A percentile compares a stretch with the other conserved stretches of the same genome.
Evolutionary conservation across 2,888 invertebrate species (phyloP).

Genomic region (Bellardia bayeri): DNA sequence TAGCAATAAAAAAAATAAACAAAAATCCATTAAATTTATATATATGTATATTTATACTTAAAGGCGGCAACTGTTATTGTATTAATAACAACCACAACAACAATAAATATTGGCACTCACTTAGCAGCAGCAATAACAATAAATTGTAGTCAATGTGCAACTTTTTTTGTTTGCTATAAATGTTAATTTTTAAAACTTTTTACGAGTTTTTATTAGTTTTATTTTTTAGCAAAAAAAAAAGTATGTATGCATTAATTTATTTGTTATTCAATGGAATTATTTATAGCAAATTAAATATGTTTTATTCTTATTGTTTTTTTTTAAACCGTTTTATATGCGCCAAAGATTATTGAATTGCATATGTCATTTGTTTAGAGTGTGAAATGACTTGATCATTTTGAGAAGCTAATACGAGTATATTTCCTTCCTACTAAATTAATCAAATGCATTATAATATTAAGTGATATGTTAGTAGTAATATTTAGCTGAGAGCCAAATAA

Average conservation of each 20-base stretch:
- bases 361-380: constrained; percentile 23
- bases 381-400: neutral
- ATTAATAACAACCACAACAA: constrained; percentile 17
- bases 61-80: neutral
- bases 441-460: too few relatives aligned
- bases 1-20: constrained; percentile 27
- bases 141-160: constrained; percentile 27
- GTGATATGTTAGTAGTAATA: too few relatives aligned
- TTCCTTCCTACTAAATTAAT: too few relatives aligned
- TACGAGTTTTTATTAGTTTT: neutral
- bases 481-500: too few relatives aligned
- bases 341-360: constrained; percentile 19
- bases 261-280: constrained; percentile 38
- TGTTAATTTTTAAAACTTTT: constrained; percentile 26
- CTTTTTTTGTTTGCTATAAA: constrained; percentile 8
- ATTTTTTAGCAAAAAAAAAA: constrained; percentile 7
- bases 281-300: constrained; percentile 15
- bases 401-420: neutral
- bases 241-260: constrained; percentile 4
- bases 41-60: constrained; percentile 19
- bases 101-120: constrained; percentile 25
- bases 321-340: constrained; percentile 20
- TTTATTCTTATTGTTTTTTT: neutral
- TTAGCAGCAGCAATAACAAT: constrained; percentile 31
- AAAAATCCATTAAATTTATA: constrained; percentile 34